These are phyloP conservation scores for Pygocentrus nattereri DNA, from an alignment of 2,797 vertebrate genomes.

Conservation along the genomic window DNA sequence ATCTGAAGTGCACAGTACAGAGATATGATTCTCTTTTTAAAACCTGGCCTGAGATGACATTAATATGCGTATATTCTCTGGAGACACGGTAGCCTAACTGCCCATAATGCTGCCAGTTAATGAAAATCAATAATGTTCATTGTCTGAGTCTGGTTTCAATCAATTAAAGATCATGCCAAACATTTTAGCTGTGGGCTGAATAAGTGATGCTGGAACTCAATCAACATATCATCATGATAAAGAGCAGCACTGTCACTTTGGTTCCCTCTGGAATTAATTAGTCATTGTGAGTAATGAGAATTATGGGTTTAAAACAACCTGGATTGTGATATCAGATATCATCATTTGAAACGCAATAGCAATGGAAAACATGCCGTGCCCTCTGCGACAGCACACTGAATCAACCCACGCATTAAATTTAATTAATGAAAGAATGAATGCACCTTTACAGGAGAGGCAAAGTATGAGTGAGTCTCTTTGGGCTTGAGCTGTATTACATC, in stretches of 20 bases:
- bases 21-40: conserved; percentile 9
- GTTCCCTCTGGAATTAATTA: conserved; percentile 67
- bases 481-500: conserved; percentile 17
- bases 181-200: not conserved
- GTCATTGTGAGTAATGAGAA: conserved; percentile 71
- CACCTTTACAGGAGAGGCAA: conserved; percentile 7
- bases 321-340: conserved; percentile 59
- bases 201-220: not conserved
- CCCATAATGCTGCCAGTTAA: not conserved
- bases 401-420: conserved; percentile 4
- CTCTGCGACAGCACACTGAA: not conserved
- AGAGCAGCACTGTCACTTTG: conserved; percentile 16
- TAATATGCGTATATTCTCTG: not conserved
- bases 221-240: conserved; percentile 25
- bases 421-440: not conserved
- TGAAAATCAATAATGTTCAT: conserved; percentile 22
- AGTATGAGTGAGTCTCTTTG: not conserved
- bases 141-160: not conserved
- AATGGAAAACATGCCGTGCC: not conserved
- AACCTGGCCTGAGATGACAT: not conserved
- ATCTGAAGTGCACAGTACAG: not conserved
- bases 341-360: conserved; percentile 4
- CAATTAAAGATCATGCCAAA: not conserved
- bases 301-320: conserved; percentile 69
- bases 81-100: conserved; percentile 1